Evolutionary conservation across 2,797 vertebrate species (phyloP).

Genomic region (Hippoglossus hippoglossus): DNA sequence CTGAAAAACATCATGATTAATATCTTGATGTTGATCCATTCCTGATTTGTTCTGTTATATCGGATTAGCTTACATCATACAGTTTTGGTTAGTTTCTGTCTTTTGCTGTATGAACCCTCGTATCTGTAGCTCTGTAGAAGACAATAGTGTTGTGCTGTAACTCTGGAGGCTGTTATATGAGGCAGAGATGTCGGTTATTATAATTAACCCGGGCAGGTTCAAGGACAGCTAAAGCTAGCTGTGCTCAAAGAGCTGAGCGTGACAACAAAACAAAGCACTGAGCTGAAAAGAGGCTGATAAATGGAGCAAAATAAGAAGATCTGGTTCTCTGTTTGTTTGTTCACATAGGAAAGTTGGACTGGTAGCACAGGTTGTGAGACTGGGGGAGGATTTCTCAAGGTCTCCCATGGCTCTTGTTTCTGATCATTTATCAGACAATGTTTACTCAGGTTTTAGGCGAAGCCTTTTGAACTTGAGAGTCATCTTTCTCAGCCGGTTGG

Average conservation of each 20-base stretch:
- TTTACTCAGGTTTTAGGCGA: constrained; percentile 68
- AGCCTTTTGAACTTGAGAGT: constrained; percentile 62
- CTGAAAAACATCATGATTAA: background rate
- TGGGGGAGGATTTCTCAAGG: constrained; percentile 44
- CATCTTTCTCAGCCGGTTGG: constrained; percentile 27
- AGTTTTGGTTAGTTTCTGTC: background rate
- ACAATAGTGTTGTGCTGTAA: background rate
- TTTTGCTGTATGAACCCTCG: background rate
- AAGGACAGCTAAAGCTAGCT: background rate
- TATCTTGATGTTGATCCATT: background rate
- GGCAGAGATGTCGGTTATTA: background rate
- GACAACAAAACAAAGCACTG: constrained; percentile 33
- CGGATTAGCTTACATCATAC: background rate
- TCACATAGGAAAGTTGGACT: constrained; percentile 20
- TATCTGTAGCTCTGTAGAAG: background rate
- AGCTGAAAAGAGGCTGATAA: constrained; percentile 4
- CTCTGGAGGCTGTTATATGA: background rate
- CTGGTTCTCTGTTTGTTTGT: constrained; percentile 24
- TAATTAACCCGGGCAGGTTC: background rate
- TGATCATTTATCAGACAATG: constrained; percentile 68
- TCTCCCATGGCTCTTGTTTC: constrained; percentile 57
- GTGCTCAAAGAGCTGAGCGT: constrained; percentile 16
- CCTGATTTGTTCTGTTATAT: no score
- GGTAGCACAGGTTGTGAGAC: constrained; percentile 22
- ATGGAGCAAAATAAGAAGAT: constrained; percentile 30